phyloP scores from a whole-genome alignment of 2,797 vertebrate genomes.

The Tragelaphus oryx region DNA sequence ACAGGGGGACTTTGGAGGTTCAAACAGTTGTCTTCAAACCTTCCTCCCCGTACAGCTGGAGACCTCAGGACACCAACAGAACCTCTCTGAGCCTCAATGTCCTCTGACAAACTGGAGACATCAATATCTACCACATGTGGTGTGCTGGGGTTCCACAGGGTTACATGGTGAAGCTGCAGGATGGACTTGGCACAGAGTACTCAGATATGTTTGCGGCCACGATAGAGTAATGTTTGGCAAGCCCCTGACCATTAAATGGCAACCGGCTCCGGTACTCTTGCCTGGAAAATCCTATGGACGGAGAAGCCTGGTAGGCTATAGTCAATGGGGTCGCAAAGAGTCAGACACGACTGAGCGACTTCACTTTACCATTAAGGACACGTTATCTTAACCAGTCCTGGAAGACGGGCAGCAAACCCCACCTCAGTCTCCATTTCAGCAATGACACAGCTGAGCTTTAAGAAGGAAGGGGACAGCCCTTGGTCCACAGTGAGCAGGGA shows the following conservation, averaged over 20 bases:
- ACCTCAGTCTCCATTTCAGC: not conserved
- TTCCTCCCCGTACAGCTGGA: not conserved
- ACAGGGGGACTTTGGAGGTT: not conserved
- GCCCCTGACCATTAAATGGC: not conserved
- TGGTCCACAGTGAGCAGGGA: not conserved
- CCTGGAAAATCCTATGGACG: not conserved
- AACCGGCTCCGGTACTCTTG: not conserved
- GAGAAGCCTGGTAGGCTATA: not conserved
- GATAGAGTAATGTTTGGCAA: not conserved
- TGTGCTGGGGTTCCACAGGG: not conserved
- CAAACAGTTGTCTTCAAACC: not conserved
- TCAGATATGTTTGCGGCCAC: fast-evolving
- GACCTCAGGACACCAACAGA: not conserved
- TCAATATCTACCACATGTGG: not conserved
- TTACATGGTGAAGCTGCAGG: not conserved
- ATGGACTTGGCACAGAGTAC: not conserved
- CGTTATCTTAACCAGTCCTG: not conserved
- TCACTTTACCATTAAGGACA: not conserved
- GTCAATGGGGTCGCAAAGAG: not conserved
- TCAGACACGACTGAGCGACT: not conserved
- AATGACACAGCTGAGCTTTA: not conserved
- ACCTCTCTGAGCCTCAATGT: not conserved
- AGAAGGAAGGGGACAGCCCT: not conserved
- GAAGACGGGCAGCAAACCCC: not conserved
- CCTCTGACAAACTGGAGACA: not conserved